These are phyloP conservation scores for Drosophila sp. DNA, from an alignment of 1,140 invertebrate genomes.

Conservation along the genomic window DNA sequence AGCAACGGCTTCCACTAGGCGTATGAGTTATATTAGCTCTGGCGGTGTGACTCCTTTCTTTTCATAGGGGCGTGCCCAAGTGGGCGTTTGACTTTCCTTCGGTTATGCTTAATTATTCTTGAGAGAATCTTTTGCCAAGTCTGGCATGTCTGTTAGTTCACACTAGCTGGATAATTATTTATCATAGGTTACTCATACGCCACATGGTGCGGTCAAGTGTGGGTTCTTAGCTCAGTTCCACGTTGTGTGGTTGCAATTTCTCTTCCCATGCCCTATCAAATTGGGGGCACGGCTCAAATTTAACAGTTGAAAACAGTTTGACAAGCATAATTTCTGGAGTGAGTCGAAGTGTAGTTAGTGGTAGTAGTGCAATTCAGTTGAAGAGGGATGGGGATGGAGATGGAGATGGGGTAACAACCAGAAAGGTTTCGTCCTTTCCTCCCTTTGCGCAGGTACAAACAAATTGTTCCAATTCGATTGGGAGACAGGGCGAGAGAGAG, in stretches of 20 bases:
- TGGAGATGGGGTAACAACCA: neutral
- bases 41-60: neutral
- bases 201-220: slow-evolving; percentile 64
- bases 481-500: neutral
- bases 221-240: slow-evolving; percentile 27
- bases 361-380: slow-evolving; percentile 29
- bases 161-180: slow-evolving; percentile 58
- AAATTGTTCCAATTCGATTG: slow-evolving; percentile 46
- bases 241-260: slow-evolving; percentile 44
- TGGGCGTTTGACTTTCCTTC: slow-evolving; percentile 36
- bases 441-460: slow-evolving; percentile 74
- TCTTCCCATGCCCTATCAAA: slow-evolving; percentile 10
- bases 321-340: slow-evolving; percentile 50
- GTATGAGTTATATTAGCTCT: slow-evolving; percentile 43
- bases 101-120: slow-evolving; percentile 51
- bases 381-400: neutral
- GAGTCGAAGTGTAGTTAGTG: neutral
- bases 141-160: neutral
- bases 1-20: slow-evolving; percentile 29
- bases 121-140: slow-evolving; percentile 36
- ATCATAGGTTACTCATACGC: slow-evolving; percentile 58
- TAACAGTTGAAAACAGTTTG: slow-evolving; percentile 42
- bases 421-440: slow-evolving; percentile 24
- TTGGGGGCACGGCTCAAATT: slow-evolving; percentile 51
- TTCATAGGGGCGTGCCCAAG: slow-evolving; percentile 59